These are phyloP conservation scores for Micromussa lordhowensis DNA, from an alignment of 92 coral and sea anemone species.

Conservation along the genomic window DNA sequence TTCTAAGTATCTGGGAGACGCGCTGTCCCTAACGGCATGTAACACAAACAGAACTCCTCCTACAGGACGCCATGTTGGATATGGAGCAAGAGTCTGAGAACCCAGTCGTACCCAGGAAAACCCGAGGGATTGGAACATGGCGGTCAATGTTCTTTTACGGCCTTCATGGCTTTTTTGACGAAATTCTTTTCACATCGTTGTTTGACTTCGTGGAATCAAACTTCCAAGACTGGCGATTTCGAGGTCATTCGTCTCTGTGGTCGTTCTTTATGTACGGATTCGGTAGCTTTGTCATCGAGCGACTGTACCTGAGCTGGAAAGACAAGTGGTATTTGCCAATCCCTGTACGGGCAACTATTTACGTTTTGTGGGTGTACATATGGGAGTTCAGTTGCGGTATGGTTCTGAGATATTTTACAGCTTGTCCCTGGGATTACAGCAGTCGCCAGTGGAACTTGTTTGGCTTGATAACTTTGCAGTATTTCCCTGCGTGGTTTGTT, in stretches of 20 bases:
- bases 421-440: slow-evolving; percentile 74
- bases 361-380: slow-evolving; percentile 57
- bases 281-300: slow-evolving; percentile 63
- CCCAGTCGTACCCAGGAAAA: not conserved
- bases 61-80: slow-evolving; percentile 14
- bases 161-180: slow-evolving; percentile 67
- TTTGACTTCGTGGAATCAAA: slow-evolving; percentile 48
- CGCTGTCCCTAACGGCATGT: no score
- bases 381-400: slow-evolving; percentile 69
- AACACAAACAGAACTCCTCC: not conserved
- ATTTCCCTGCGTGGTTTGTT: slow-evolving; percentile 66
- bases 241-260: slow-evolving; percentile 73
- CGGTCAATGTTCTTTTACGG: slow-evolving; percentile 57
- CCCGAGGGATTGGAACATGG: slow-evolving; percentile 15
- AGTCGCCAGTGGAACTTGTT: slow-evolving; percentile 54
- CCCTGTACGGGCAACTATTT: slow-evolving; percentile 46
- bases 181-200: slow-evolving; percentile 64
- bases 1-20: no score
- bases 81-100: not conserved
- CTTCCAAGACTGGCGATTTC: slow-evolving; percentile 64
- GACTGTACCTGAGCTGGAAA: slow-evolving; percentile 37
- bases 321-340: slow-evolving; percentile 44
- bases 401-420: slow-evolving; percentile 49
- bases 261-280: slow-evolving; percentile 62
- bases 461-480: slow-evolving; percentile 68